phyloP scores from a whole-genome alignment of 2,888 invertebrate genomes.

The Erebia ligea region DNA sequence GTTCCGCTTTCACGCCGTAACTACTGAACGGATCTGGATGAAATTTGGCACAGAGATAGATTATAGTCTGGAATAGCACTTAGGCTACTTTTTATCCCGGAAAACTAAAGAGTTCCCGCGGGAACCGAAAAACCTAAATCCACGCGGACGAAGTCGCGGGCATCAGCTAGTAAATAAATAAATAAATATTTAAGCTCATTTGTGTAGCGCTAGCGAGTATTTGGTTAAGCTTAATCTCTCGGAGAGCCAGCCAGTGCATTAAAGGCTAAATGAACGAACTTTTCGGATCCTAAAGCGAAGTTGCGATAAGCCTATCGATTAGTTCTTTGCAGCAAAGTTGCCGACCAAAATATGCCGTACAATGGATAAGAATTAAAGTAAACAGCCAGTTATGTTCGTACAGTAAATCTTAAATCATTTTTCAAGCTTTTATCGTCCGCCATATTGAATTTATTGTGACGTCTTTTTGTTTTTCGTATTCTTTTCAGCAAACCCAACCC shows the following conservation, averaged over 20 bases:
- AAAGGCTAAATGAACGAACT: conserved; percentile 30
- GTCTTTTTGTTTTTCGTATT: background rate
- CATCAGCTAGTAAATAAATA: too few relatives aligned
- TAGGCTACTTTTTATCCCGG: too few relatives aligned
- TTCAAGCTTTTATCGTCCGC: too few relatives aligned
- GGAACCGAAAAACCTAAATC: too few relatives aligned
- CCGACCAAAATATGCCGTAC: conserved; percentile 15
- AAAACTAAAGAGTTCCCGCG: too few relatives aligned
- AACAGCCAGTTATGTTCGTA: background rate
- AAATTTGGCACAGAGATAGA: too few relatives aligned
- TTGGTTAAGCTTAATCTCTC: conserved; percentile 35
- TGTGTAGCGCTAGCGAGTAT: conserved; percentile 15
- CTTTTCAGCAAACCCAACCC: background rate
- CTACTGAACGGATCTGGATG: too few relatives aligned
- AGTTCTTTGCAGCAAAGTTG: conserved; percentile 29
- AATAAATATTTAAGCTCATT: conserved; percentile 13
- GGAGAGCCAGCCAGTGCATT: conserved; percentile 29
- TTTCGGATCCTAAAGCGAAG: conserved; percentile 33
- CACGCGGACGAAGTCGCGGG: too few relatives aligned
- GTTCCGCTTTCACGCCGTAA: too few relatives aligned
- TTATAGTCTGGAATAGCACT: too few relatives aligned
- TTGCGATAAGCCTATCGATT: conserved; percentile 38
- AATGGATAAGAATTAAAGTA: conserved; percentile 9
- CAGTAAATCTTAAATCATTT: too few relatives aligned
- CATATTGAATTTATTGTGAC: too few relatives aligned